phyloP scores from a whole-genome alignment of 2,797 vertebrate genomes.

The Channa striata region DNA sequence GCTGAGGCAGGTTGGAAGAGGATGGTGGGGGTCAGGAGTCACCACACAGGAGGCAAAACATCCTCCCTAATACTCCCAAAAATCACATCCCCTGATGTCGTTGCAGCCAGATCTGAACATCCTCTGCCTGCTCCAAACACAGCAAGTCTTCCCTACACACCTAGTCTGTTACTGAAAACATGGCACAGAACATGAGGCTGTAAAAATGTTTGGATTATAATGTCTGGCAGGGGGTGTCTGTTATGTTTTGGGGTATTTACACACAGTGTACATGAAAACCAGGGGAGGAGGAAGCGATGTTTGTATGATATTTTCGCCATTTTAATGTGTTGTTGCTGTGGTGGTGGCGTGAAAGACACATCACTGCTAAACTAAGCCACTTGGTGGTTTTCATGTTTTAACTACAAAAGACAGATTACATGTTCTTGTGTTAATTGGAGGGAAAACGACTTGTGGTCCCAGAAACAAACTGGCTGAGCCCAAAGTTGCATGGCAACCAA shows the following conservation, averaged over 20 bases:
- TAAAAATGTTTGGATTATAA: slow-evolving; percentile 39
- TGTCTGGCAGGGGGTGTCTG: slow-evolving; percentile 21
- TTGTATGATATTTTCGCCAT: slow-evolving; percentile 12
- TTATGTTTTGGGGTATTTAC: slow-evolving; percentile 31
- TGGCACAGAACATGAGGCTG: slow-evolving; percentile 13
- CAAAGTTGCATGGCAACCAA: slow-evolving; percentile 3
- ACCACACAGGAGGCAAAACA: slow-evolving; percentile 83
- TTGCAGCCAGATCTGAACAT: slow-evolving; percentile 70
- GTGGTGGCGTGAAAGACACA: slow-evolving; percentile 5
- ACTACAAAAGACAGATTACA: slow-evolving; percentile 4
- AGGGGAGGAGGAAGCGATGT: neutral
- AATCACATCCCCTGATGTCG: slow-evolving; percentile 67
- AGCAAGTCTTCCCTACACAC: slow-evolving; percentile 61
- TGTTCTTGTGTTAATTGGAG: neutral
- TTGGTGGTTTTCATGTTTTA: slow-evolving; percentile 5
- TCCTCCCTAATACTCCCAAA: slow-evolving; percentile 74
- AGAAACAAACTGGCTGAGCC: neutral
- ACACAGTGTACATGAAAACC: neutral
- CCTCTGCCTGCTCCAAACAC: slow-evolving; percentile 75
- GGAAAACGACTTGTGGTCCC: neutral
- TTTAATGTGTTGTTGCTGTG: slow-evolving; percentile 10
- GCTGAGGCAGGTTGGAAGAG: slow-evolving; percentile 72
- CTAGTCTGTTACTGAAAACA: slow-evolving; percentile 45
- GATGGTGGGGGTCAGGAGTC: slow-evolving; percentile 81
- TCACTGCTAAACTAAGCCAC: neutral